Base-by-base conservation (phyloP, 2,888 invertebrate genomes). In the Eupelmus urozonus region DNA sequence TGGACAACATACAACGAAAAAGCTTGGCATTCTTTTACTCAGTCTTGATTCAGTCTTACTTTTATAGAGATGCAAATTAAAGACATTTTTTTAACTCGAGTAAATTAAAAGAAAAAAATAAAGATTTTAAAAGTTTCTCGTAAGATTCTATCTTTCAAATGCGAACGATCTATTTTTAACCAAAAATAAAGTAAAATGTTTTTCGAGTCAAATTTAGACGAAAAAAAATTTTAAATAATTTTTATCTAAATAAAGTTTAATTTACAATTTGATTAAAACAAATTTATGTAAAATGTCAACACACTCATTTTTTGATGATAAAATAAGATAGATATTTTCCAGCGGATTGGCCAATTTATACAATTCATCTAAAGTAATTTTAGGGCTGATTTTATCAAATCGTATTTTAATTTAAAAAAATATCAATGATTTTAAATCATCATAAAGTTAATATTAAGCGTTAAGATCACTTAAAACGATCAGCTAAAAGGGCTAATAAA, bases 1-100 rank as follows among this genome's bases (percentile, higher is more conserved):
- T 76, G 76, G 63, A 82, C 80, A 80, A 82, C 79, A 75, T 79
- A 76, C 80, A 81, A 82, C 79, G 62, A 75, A 81, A 77, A 81
- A 81, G 73, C 81, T 81, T 82, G 80, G 81, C 81, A 80, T 78
- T 72, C 66, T 69, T 76, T 71, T 78, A 75, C 66, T 81, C 82
- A 82, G 82, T 82, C 82, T 82, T 82, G 67, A 67, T 79, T 82
- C 82, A 82, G 82, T 82, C 82, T 82, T 82, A 81, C 80, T 79
- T 77, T 59, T 81, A 78, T 71, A 80, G 67, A 77, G 76, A 81
- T 77, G 73, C 79, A 81, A 80, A 80, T 79, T 25, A 76, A 57
- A 67, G 63, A 69, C 23, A 73, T 74, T 80, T 60, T 65, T 63
- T 23, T 51, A 57, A 51, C 25, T 69, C 20, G 7, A 51, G 7